Evolutionary conservation across 1,140 invertebrate genomes (phyloP), one percentile per base, ranked within the genome.

Genomic region (Bemisia tabaci): DNA sequence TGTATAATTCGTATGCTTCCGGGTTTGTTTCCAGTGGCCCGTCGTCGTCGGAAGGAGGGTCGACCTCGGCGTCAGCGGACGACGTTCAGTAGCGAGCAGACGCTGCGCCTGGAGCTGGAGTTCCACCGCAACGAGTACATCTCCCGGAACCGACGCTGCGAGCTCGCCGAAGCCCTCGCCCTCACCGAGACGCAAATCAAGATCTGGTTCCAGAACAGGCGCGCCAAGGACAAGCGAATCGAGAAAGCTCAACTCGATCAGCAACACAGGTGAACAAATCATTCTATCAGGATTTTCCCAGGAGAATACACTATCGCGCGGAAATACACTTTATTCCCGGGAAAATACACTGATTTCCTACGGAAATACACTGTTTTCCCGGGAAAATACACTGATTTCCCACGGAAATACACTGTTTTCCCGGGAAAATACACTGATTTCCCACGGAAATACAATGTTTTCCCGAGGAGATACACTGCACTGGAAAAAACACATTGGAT

Each of bases 191-290:
- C 93, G 0, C 92, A 94, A 79, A 94, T 96, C 63, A 96, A 95
- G 79, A 95, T 95, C 68, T 96, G 95, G 95, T 97, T 96, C 75
- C 95, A 97, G 78, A 97, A 97, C 77, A 81, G 94, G 62, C 81
- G 94, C 70, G 94, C 94, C 11, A 97, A 97, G 77, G 94, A 97
- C 74, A 97, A 97, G 78, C 81, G 94, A 62, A 93, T 97, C 67
- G 94, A 97, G 74, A 97, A 97, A 74, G 93, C 94, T 0, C 92
- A 95, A 65, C 80, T 94, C 26, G 94, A 97, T 79, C 93, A 95
- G 73, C 92, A 95, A 69, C 92, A 92, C 76, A 88, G 94, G 94
- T 94, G 80, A 71, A 39, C 65, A 25, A n/a, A n/a, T n/a, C n/a
- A n/a, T n/a, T n/a, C n/a, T n/a, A n/a, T n/a, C n/a, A n/a, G n/a